phyloP scores from a whole-genome alignment of 2,888 invertebrate genomes.

The Agrotis clavis region DNA sequence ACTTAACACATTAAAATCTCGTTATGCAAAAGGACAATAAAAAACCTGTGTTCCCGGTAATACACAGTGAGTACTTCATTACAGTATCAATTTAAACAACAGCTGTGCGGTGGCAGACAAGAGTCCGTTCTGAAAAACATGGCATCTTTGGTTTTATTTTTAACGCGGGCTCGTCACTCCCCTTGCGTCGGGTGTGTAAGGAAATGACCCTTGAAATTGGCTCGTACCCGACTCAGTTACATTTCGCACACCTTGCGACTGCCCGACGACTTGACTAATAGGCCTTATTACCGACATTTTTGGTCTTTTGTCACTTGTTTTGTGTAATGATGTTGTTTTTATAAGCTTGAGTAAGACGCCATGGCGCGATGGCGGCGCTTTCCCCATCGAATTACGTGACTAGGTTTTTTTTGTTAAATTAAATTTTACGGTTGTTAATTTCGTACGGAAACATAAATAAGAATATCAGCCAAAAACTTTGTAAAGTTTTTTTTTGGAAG shows the following conservation, averaged over 20 bases:
- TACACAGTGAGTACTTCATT: slow-evolving; percentile 55
- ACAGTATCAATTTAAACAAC: slow-evolving; percentile 72
- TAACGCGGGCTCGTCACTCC: slow-evolving; percentile 71
- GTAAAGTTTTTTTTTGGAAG: background rate
- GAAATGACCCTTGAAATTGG: slow-evolving; percentile 90
- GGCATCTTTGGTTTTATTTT: slow-evolving; percentile 79
- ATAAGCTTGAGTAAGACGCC: slow-evolving; percentile 58
- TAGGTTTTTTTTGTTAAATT: slow-evolving; percentile 13
- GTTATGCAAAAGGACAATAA: slow-evolving; percentile 40
- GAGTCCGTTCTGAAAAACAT: slow-evolving; percentile 61
- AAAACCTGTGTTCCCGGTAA: slow-evolving; percentile 37
- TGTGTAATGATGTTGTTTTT: slow-evolving; percentile 72
- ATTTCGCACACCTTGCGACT: slow-evolving; percentile 85
- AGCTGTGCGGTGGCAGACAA: slow-evolving; percentile 74
- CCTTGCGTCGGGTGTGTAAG: slow-evolving; percentile 78
- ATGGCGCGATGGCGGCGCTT: slow-evolving; percentile 41
- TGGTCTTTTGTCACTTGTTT: slow-evolving; percentile 81
- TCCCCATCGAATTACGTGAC: slow-evolving; percentile 41
- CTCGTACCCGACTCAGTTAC: slow-evolving; percentile 79
- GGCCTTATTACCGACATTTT: slow-evolving; percentile 82
- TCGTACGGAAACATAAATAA: slow-evolving; percentile 4
- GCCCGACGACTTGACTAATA: slow-evolving; percentile 83
- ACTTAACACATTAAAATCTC: slow-evolving; percentile 51
- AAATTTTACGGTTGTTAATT: slow-evolving; percentile 35
- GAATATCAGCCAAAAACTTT: background rate